Base-by-base conservation (phyloP, 1,140 invertebrate genomes). In the Charaxes varanes region DNA sequence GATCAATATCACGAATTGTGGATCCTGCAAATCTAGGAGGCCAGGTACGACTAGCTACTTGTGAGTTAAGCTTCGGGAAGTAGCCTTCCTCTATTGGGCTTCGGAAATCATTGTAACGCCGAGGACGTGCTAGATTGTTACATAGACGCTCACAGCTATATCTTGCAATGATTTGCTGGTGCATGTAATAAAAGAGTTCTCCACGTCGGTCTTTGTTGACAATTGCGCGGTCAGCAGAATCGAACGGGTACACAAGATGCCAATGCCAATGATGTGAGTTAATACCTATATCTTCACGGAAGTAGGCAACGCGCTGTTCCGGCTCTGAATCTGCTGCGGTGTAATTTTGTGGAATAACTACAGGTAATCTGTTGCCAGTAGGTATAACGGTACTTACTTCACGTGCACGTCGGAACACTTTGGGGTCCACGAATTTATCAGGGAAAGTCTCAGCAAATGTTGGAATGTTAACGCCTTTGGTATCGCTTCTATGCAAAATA, bases 211-310 rank as follows among this genome's bases (percentile, higher is more conserved):
- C 90, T 68, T 91, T 91, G 54, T 85, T 71, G 1, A 92, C 90
- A 28, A 91, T 86, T 21, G 67, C 58, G n/a, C 74, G 78, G 28
- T 83, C 71, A 6, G 85, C 66, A 1, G 87, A 86, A 40, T 90
- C 88, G 58, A 90, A 90, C 1, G 92, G 92, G 60, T 93, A 94
- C 2, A 93, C 90, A 36, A 94, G 78, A 74, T 94, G 92, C 92
- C 89, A 92, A 73, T 95, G 93, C 93, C 93, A 96, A 59, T 96
- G 92, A 59, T 91, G 90, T 1, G 91, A 85, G 70, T 93, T 93
- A 59, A 92, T 85, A 45, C 90, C 91, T 46, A 90, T 79, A 69
- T 91, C 91, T 61, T 93, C 91, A 11, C 91, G 86, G 86, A 91
- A 93, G 69, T 93, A 93, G 63, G 90, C 90, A 52, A 90, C 73